Base-by-base conservation (phyloP, 2,113 vertebrate species). In the Suricata suricatta region DNA sequence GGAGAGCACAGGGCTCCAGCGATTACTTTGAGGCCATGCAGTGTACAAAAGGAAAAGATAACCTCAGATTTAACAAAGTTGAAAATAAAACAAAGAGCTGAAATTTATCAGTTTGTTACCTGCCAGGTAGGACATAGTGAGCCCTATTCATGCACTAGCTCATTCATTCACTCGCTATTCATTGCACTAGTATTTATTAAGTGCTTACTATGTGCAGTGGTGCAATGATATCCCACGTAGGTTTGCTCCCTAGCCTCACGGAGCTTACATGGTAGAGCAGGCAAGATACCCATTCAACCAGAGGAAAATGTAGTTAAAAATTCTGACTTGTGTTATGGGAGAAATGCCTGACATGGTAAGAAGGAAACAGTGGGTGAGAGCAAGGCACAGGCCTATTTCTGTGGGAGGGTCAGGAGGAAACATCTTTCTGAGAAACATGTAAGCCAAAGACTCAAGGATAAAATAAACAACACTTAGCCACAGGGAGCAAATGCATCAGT, bases 401-500 rank as follows among this genome's bases (percentile, higher is more conserved):
- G 19, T 31, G 27, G 9, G 6, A 87, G 35, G 25, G 23, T 41
- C 50, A 72, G n/a, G 35, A 82, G 35, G 35, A 79, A 44, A 14
- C 19, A 14, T 57, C 79, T 47, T 35, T 93, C 60, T n/a, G 23
- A 57, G 63, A 54, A 87, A 93, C 41, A 23, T 31, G 5, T 25
- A 50, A 19, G n/a, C 19, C 82, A 41, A 93, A 86, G 57, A 16
- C 82, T 77, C 23, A 0, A 63, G n/a, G 35, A 11, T 54, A 33
- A 54, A 57, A 11, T 54, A 33, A 54, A 57, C 21, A 69, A 57
- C 10, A 44, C n/a, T 7, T 16, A 44, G 41, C 29, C 72, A n/a
- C 13, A 8, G 2, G 0, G 12, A 50, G 52, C 80, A 15, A 60
- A 27, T n/a, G 2, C 3, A 14, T 25, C 44, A 33, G 41, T 1